Evolutionary conservation across 2,113 vertebrate species (phyloP), one percentile per base, ranked within the genome.

Genomic region (Sinocyclocheilus anshuiensis): DNA sequence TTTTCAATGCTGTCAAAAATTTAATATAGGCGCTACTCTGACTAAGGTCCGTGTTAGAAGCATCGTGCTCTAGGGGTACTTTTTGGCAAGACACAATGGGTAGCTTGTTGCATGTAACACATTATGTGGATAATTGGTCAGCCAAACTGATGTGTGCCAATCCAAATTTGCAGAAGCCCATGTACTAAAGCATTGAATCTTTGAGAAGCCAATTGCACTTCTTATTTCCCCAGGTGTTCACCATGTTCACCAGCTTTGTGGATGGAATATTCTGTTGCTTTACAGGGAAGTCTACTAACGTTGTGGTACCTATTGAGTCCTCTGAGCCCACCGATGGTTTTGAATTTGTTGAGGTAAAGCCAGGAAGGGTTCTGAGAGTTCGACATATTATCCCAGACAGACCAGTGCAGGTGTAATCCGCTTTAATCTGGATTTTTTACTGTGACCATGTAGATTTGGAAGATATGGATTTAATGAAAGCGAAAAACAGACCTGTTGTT

Each of bases 341-440:
- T 72, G 97, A 96, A 89, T 98, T 98, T 84, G 93, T 99, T 89
- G 98, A 99, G 91, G 98, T 98, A 72, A 99, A 99, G 77, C 98
- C 98, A 0, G 98, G 98, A 5, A 92, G 97, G 0, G 92, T 99
- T 83, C 92, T 99, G 22, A 92, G 97, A 10, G 93, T 99, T 77
- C 93, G 95, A 10, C 98, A 99, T 67, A 86, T 93, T 0, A 86
- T 93, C 0, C 96, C 97, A 0, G 87, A 92, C 18, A 91, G 93
- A 0, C n/a, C 87, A 0, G 89, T 91, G 26, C 65, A 75, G 74
- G 63, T 85, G 72, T 89, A 89, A 89, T 87, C 83, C 86, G 57
- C 63, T 74, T 39, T 87, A 87, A 89, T 89, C 88, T 79, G 18
- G 39, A 83, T 36, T 36, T 85, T 11, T 79, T 85, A 45, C 67